These are phyloP conservation scores for Catalaphyllia jardinei DNA, from an alignment of 64 coral and sea anemone species.

Conservation along the genomic window DNA sequence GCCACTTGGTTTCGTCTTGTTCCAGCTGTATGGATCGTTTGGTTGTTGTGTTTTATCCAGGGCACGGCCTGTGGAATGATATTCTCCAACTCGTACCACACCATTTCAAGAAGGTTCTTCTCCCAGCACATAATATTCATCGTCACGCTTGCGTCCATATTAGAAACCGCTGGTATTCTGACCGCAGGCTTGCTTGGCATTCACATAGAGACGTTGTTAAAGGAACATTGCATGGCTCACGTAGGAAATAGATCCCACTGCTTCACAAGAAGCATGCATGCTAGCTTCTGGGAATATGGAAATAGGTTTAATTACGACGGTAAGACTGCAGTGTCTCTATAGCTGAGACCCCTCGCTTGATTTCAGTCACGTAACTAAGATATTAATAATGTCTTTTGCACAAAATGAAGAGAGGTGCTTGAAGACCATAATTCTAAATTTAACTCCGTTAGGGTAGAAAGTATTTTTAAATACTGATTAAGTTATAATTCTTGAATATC, in stretches of 20 bases:
- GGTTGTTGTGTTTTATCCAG: conserved; percentile 68
- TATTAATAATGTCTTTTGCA: too few relatives aligned
- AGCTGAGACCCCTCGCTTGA: neutral
- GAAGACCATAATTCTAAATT: too few relatives aligned
- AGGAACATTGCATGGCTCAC: conserved; percentile 23
- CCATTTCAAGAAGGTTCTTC: conserved; percentile 33
- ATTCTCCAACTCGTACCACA: conserved; percentile 63
- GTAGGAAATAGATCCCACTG: conserved; percentile 19
- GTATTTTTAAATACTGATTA: too few relatives aligned
- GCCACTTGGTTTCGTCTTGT: conserved; percentile 64
- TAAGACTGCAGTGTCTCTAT: conserved; percentile 1
- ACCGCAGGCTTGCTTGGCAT: conserved; percentile 73
- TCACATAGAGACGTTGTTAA: conserved; percentile 48
- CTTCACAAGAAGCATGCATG: conserved; percentile 29
- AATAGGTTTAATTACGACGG: neutral
- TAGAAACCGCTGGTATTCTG: conserved; percentile 73
- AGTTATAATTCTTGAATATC: too few relatives aligned
- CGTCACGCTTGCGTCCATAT: conserved; percentile 50
- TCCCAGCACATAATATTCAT: conserved; percentile 47
- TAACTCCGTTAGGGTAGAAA: too few relatives aligned
- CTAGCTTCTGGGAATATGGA: conserved; percentile 48
- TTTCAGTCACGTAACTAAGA: neutral
- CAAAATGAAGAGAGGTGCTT: too few relatives aligned
- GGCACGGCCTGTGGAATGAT: conserved; percentile 56
- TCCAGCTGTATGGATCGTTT: conserved; percentile 57